Evolutionary conservation across 2,797 vertebrate genomes (phyloP), one percentile per base, ranked within the genome.

Genomic region (Semotilus atromaculatus): DNA sequence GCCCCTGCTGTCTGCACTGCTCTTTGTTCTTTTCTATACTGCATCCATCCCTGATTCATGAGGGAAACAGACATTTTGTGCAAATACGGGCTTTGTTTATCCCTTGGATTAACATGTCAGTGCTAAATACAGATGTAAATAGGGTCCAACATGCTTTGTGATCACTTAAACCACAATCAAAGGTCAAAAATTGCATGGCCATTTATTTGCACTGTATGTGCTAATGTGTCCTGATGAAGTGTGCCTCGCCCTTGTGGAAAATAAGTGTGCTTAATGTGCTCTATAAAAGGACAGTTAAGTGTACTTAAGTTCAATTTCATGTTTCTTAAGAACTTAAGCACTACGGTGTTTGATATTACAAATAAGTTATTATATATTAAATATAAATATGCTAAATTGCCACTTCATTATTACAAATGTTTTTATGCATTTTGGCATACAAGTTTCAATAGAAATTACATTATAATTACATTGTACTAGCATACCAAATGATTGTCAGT

Each of bases 21-120:
- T 38, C 45, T 70, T 81, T 80, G 77, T 67, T 81, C 14, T 81
- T 19, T 71, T 80, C 62, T 66, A 51, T 48, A n/a, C 40, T 18
- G 26, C 11, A 67, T 66, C 29, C 43, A 48, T 67, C 26, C 34
- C 77, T 67, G 60, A 48, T 64, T 45, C 19, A 66, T 66, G 26
- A 48, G 11, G 9, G 26, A n/a, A 79, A 26, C 26, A 66, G 38
- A 48, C 14, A 67, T 23, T 7, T n/a, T 34, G 40, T 64, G 14
- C 26, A 21, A 3, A 66, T 26, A 43, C 6, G 13, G 10, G 19
- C 29, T 64, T 29, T 48, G 43, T 23, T 64, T 58, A 48, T 34
- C 19, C 19, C 40, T 51, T 11, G 10, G 10, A 51, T 80, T 21
- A 31, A 43, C 38, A 64, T 29, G 36, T 19, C 76, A 78, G 36